phyloP scores from a whole-genome alignment of 35 echinoderm and acorn worm species.

The Stichopus chloronotus region DNA sequence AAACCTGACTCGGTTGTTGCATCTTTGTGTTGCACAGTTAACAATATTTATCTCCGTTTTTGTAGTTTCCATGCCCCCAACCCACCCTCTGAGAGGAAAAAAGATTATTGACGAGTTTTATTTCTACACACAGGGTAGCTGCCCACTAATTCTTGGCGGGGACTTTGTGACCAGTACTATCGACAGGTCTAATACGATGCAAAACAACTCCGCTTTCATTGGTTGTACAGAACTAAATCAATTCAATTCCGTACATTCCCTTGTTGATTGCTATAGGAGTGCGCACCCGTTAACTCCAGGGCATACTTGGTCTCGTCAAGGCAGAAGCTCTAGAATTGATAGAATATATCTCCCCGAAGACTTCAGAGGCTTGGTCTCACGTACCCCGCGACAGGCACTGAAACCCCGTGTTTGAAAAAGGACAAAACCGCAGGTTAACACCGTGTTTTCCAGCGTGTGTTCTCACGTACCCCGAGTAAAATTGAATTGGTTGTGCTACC shows the following conservation, averaged over 20 bases:
- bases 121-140: background rate
- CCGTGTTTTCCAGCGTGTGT: no score
- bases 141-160: background rate
- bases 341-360: background rate
- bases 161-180: background rate
- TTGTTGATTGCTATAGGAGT: background rate
- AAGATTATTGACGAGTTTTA: background rate
- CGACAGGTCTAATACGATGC: background rate
- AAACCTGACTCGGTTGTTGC: background rate
- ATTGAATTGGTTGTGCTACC: no score
- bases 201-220: background rate
- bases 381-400: no score
- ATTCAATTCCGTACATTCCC: background rate
- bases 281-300: background rate
- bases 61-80: background rate
- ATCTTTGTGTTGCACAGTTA: conserved; percentile 13
- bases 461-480: no score
- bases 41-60: background rate
- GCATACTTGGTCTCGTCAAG: background rate
- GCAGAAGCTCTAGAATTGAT: conserved; percentile 20
- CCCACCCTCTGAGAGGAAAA: background rate
- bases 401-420: no score
- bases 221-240: background rate
- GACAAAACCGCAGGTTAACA: no score
- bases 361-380: background rate